A percentile compares a stretch with the other conserved stretches of the same genome.
These are phyloP conservation scores for Balaenoptera acutorostrata DNA, from an alignment of 2,113 vertebrate species.

Conservation along the genomic window DNA sequence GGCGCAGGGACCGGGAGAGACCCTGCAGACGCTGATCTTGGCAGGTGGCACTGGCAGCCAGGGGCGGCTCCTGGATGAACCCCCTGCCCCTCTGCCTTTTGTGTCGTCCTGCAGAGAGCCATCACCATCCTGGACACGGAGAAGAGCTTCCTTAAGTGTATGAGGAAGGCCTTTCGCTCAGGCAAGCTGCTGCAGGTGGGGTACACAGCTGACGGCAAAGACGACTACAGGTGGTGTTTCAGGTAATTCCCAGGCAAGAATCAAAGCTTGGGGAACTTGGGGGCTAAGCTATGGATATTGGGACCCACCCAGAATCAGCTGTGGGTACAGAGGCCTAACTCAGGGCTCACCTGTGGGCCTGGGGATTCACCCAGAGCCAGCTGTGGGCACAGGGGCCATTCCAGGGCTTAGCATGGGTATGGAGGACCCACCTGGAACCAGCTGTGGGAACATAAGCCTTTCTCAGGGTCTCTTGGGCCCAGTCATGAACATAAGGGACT, in stretches of 20 bases:
- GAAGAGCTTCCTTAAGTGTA: conserved; percentile 85
- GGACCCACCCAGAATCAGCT: neutral
- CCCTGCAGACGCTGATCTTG: neutral
- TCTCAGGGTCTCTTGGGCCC: neutral
- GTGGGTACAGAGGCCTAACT: too few species aligned
- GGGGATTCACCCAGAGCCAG: neutral
- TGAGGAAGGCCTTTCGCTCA: conserved; percentile 85
- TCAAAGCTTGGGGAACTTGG: neutral
- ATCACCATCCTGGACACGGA: conserved; percentile 96
- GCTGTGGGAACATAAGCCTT: neutral
- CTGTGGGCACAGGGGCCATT: neutral
- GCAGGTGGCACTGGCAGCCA: neutral
- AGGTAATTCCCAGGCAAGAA: conserved; percentile 81
- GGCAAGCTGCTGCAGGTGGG: conserved; percentile 90
- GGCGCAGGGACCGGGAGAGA: neutral
- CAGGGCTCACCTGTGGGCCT: neutral
- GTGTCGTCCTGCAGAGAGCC: conserved; percentile 85
- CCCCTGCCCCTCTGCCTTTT: neutral
- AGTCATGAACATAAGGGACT: neutral
- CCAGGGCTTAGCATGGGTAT: neutral
- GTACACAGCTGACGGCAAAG: conserved; percentile 80
- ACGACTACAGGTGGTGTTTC: conserved; percentile 91
- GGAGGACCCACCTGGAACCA: neutral
- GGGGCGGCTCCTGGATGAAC: too few species aligned
- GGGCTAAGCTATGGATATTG: neutral